Percentiles rank a stretch among this genome's conserved stretches.
phyloP scores from a whole-genome alignment of 2,888 invertebrate genomes.

The Stenodema calcarata region DNA sequence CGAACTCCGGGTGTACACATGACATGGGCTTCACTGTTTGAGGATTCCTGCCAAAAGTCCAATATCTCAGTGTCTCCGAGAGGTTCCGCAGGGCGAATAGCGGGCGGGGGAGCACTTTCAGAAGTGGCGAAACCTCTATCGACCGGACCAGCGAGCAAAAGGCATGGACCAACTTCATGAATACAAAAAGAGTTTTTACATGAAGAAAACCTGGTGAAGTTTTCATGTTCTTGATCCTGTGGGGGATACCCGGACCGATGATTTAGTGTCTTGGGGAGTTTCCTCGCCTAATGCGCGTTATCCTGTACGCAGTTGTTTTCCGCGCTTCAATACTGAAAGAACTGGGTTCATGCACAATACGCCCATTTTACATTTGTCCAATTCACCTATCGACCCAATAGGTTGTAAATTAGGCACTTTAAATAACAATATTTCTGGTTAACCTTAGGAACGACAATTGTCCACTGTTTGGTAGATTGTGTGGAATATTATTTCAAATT shows the following conservation, averaged over 20 bases:
- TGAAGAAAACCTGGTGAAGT: not conserved
- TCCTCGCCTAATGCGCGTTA: not conserved
- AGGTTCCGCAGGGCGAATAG: not conserved
- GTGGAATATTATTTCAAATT: no score
- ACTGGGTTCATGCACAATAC: no score
- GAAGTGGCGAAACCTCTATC: not conserved
- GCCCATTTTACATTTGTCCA: no score
- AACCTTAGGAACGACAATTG: no score
- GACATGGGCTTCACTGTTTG: conserved; percentile 18
- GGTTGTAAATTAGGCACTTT: no score
- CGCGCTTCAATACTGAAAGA: no score
- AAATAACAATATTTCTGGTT: no score
- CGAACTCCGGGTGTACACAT: not conserved
- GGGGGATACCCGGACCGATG: not conserved
- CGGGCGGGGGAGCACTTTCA: not conserved
- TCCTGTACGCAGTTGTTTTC: not conserved
- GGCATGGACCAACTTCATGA: conserved; percentile 19
- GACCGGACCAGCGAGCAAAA: not conserved
- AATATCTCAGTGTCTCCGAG: not conserved
- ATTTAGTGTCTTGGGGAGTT: not conserved
- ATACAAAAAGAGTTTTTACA: conserved; percentile 29
- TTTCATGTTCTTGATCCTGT: not conserved
- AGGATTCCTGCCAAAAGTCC: conserved; percentile 9
- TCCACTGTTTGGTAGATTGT: no score
- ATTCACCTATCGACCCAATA: no score